phyloP scores from a whole-genome alignment of 2,888 invertebrate genomes.

The Gymnoscelis rufifasciata region DNA sequence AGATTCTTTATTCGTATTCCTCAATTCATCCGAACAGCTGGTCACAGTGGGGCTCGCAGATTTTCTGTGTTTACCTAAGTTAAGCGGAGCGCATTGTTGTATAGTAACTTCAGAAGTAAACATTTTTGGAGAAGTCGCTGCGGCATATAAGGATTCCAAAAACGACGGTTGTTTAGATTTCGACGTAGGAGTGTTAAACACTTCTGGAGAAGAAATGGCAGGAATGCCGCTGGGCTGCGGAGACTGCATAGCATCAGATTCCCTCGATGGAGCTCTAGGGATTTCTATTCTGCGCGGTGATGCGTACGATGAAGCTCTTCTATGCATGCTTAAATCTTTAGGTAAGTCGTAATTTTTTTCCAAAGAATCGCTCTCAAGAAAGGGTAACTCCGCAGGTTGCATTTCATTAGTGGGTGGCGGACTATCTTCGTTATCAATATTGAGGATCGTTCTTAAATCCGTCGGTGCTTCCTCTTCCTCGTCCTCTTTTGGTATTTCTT shows the following conservation, averaged over 20 bases:
- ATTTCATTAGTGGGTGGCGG: not conserved
- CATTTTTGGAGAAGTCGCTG: slow-evolving; percentile 77
- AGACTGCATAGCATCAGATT: slow-evolving; percentile 85
- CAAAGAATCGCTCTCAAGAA: slow-evolving; percentile 3
- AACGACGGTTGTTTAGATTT: slow-evolving; percentile 77
- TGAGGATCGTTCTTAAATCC: slow-evolving; percentile 7
- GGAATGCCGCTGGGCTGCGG: slow-evolving; percentile 86
- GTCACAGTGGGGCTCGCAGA: slow-evolving; percentile 85
- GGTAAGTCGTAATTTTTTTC: slow-evolving; percentile 77
- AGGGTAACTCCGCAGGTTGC: not conserved
- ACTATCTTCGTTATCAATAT: slow-evolving; percentile 5
- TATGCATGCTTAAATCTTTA: slow-evolving; percentile 80
- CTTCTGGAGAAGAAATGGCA: slow-evolving; percentile 84
- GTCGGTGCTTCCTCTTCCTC: slow-evolving; percentile 11
- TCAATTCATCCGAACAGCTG: slow-evolving; percentile 86
- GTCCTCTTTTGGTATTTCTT: not conserved
- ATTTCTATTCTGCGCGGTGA: slow-evolving; percentile 69
- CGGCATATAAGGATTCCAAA: slow-evolving; percentile 81
- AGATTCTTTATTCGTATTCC: slow-evolving; percentile 76
- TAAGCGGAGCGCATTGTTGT: slow-evolving; percentile 83
- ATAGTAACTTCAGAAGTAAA: slow-evolving; percentile 78
- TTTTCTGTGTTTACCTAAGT: slow-evolving; percentile 83
- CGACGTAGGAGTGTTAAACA: slow-evolving; percentile 72
- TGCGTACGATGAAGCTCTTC: slow-evolving; percentile 64
- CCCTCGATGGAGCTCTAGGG: slow-evolving; percentile 82